Evolutionary conservation across 2,113 vertebrate species (phyloP).

Genomic region (Mellivora capensis): DNA sequence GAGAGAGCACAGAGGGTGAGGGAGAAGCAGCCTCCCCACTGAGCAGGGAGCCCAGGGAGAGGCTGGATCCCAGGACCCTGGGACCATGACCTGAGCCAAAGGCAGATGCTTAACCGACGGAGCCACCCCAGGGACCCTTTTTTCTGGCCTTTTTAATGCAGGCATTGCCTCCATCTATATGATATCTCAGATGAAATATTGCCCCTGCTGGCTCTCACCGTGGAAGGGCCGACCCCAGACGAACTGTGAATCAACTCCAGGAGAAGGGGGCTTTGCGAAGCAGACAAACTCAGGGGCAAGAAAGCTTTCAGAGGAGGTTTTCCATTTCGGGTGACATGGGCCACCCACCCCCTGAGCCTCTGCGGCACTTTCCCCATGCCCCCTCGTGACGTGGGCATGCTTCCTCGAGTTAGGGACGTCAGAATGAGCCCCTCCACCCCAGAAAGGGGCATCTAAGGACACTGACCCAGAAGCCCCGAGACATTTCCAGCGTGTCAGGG

Average conservation of each 20-base stretch:
- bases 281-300: background rate
- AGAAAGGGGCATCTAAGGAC: background rate
- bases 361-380: background rate
- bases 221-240: fast-evolving
- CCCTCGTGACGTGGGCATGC: background rate
- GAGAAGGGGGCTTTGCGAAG: too few relatives aligned
- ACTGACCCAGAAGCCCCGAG: background rate
- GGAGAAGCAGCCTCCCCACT: background rate
- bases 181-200: background rate
- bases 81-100: background rate
- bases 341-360: background rate
- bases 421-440: background rate
- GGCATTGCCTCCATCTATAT: too few relatives aligned
- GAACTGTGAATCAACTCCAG: fast-evolving
- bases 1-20: background rate
- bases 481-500: background rate
- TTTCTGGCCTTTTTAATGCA: background rate
- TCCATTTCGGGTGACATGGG: background rate
- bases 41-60: background rate
- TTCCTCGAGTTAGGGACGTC: background rate
- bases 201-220: background rate
- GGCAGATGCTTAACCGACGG: background rate
- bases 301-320: background rate
- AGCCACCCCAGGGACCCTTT: background rate
- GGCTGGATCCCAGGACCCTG: background rate